phyloP scores from a whole-genome alignment of 2,888 invertebrate genomes.

The Scaptomyza tumidula region DNA sequence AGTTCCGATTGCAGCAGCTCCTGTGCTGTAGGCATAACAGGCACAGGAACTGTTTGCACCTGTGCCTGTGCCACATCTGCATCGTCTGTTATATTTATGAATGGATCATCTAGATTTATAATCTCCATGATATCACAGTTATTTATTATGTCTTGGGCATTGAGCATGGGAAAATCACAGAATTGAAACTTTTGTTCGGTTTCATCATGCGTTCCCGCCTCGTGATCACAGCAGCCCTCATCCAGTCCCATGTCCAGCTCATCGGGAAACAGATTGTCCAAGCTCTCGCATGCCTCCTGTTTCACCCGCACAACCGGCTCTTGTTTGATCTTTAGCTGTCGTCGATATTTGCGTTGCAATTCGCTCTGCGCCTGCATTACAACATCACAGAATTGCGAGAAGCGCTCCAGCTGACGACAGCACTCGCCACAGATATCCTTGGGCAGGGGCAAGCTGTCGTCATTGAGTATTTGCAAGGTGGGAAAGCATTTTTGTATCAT shows the following conservation, averaged over 20 bases:
- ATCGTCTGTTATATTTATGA: slow-evolving; percentile 83
- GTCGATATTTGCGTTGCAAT: slow-evolving; percentile 78
- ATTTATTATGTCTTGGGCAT: slow-evolving; percentile 83
- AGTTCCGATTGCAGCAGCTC: slow-evolving; percentile 78
- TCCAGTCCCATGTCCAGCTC: slow-evolving; percentile 75
- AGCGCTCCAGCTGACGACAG: slow-evolving; percentile 77
- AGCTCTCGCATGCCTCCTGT: slow-evolving; percentile 82
- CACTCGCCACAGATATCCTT: slow-evolving; percentile 82
- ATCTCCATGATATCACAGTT: slow-evolving; percentile 85
- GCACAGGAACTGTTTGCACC: slow-evolving; percentile 1
- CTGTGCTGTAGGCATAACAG: slow-evolving; percentile 48
- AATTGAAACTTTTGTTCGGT: slow-evolving; percentile 83
- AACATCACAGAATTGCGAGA: slow-evolving; percentile 83
- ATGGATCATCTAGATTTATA: slow-evolving; percentile 83
- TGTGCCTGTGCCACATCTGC: slow-evolving; percentile 69
- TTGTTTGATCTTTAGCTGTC: slow-evolving; percentile 83
- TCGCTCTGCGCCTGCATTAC: slow-evolving; percentile 82
- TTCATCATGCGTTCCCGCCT: slow-evolving; percentile 60
- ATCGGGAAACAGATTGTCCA: slow-evolving; percentile 79
- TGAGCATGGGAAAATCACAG: slow-evolving; percentile 82
- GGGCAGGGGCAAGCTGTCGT: slow-evolving; percentile 81
- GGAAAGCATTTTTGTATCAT: slow-evolving; percentile 84
- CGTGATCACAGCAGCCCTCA: slow-evolving; percentile 68
- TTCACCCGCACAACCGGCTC: slow-evolving; percentile 83
- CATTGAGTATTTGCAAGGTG: slow-evolving; percentile 82